Conservation (phyloP, 2,113 vertebrate genomes). For the Empidonax traillii region DNA sequence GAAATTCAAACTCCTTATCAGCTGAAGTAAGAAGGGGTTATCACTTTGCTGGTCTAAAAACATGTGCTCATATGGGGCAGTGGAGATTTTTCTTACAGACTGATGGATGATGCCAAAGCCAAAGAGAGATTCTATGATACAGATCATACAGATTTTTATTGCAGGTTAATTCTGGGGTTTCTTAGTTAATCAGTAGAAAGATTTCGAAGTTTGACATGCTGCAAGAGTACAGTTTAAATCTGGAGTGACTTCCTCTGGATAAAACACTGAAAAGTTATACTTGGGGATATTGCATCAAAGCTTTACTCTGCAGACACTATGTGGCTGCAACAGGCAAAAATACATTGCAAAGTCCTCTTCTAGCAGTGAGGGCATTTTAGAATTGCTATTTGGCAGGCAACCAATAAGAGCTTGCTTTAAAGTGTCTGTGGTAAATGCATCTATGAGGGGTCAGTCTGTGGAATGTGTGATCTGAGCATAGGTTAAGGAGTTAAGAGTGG, state of each 20-base stretch:
- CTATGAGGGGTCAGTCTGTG: neutral
- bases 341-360: neutral
- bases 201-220: neutral
- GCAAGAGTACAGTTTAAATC: neutral
- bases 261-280: neutral
- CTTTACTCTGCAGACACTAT: neutral
- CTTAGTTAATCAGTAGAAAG: neutral
- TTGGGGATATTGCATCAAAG: neutral
- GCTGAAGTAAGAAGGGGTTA: neutral
- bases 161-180: neutral
- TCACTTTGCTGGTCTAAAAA: neutral
- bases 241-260: neutral
- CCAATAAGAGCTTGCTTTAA: constrained; percentile 17
- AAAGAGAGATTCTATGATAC: neutral
- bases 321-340: constrained; percentile 45
- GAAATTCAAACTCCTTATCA: neutral
- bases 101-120: neutral
- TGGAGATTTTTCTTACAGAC: neutral
- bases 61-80: neutral
- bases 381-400: neutral
- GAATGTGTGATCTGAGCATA: neutral
- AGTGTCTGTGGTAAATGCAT: neutral
- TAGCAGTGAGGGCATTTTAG: neutral
- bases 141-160: neutral
- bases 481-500: neutral